Evolutionary conservation across 2,113 vertebrate genomes (phyloP).

Genomic region (Sphyrna mokarran): DNA sequence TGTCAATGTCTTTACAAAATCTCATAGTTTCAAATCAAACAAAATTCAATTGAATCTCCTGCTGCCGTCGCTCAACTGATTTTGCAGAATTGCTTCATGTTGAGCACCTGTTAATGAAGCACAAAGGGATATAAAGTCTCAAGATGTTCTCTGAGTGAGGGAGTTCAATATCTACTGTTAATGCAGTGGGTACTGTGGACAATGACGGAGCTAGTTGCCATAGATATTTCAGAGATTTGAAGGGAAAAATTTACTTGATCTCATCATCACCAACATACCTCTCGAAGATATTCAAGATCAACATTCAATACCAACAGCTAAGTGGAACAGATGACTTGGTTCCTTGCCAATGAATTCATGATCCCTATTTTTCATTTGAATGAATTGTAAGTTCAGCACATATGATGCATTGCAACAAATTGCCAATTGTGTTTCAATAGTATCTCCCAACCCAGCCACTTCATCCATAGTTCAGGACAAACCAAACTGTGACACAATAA

Average conservation of each 20-base stretch:
- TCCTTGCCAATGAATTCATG: too few relatives aligned
- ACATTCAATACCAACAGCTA: not conserved
- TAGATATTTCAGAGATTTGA: too few relatives aligned
- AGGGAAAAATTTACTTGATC: too few relatives aligned
- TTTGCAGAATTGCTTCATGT: not conserved
- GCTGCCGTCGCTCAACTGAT: not conserved
- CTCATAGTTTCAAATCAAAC: not conserved
- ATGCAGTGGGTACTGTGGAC: not conserved
- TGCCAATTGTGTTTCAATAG: too few relatives aligned
- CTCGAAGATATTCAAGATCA: not conserved
- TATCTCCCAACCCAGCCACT: too few relatives aligned
- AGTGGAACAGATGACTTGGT: too few relatives aligned
- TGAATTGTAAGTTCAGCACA: too few relatives aligned
- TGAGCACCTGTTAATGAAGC: not conserved
- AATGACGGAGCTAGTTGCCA: too few relatives aligned
- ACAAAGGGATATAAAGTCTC: not conserved
- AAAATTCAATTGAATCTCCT: not conserved
- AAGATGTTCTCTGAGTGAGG: not conserved
- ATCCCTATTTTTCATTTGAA: too few relatives aligned
- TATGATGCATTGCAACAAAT: too few relatives aligned
- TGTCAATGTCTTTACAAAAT: not conserved
- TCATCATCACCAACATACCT: too few relatives aligned
- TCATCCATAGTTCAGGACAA: not conserved
- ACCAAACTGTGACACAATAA: too few relatives aligned
- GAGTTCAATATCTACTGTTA: not conserved